phyloP scores from a whole-genome alignment of 2,113 vertebrate species.

The Prinia subflava region DNA sequence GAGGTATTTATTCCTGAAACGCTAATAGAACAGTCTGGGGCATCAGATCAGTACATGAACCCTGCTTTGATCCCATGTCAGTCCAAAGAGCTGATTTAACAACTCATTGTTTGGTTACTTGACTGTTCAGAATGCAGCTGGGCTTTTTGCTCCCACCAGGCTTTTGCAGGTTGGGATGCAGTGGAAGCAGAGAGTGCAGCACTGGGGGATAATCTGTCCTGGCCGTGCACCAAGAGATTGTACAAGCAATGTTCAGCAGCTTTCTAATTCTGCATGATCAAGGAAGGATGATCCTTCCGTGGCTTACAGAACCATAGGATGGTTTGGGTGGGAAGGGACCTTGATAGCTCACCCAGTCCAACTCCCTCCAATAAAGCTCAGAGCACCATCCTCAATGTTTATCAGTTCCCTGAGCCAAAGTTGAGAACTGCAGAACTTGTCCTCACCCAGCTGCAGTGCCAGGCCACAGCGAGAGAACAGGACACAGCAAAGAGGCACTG shows the following conservation, averaged over 20 bases:
- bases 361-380: background rate
- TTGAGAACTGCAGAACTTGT: background rate
- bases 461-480: background rate
- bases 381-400: background rate
- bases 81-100: constrained; percentile 51
- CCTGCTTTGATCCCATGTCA: constrained; percentile 15
- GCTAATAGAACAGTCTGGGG: constrained; percentile 37
- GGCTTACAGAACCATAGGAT: background rate
- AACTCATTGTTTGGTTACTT: constrained; percentile 12
- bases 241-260: background rate
- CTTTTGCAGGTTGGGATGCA: background rate
- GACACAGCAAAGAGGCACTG: accelerated
- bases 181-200: background rate
- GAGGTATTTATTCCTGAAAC: constrained; percentile 52
- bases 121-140: background rate
- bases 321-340: background rate
- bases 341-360: background rate
- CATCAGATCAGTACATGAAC: background rate
- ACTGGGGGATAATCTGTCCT: background rate
- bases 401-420: background rate
- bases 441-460: background rate
- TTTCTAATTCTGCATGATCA: background rate
- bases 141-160: background rate
- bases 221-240: background rate
- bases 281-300: background rate